Conservation (phyloP, 1,140 invertebrate species). For the Drosophila prosaltans region DNA sequence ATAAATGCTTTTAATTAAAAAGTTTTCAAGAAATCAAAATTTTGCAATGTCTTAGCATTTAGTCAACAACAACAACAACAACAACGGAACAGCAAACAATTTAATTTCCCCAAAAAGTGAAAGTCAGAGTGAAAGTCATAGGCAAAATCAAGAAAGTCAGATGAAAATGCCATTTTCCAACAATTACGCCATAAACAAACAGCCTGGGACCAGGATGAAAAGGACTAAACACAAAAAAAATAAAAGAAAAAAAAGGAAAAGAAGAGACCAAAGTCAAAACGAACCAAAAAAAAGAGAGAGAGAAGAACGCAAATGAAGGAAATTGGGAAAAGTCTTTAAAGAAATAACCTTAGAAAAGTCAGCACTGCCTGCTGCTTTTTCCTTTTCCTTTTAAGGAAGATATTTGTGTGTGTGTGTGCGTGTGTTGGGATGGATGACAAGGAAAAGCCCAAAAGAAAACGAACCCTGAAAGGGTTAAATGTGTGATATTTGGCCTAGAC, state of each 20-base stretch:
- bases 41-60: slow-evolving; percentile 22
- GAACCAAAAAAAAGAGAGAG: neutral
- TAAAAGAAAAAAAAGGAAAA: neutral
- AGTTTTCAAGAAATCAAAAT: slow-evolving; percentile 19
- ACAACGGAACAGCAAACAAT: slow-evolving; percentile 32
- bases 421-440: slow-evolving; percentile 1
- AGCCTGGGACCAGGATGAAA: slow-evolving; percentile 11
- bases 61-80: slow-evolving; percentile 23
- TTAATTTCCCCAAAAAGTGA: slow-evolving; percentile 34
- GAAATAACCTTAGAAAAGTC: slow-evolving; percentile 8
- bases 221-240: slow-evolving; percentile 1
- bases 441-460: slow-evolving; percentile 6
- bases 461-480: slow-evolving; percentile 9
- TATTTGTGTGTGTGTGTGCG: slow-evolving; percentile 3
- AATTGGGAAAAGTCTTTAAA: slow-evolving; percentile 24
- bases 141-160: slow-evolving; percentile 19
- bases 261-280: too few relatives aligned
- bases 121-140: slow-evolving; percentile 22
- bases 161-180: slow-evolving; percentile 44
- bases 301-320: slow-evolving; percentile 14
- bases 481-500: slow-evolving; percentile 11
- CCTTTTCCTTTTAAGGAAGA: neutral
- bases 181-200: slow-evolving; percentile 58
- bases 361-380: slow-evolving; percentile 5
- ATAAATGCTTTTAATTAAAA: slow-evolving; percentile 38